Percentiles rank a stretch among this genome's conserved stretches.
These are phyloP conservation scores for Terrapene triunguis DNA, from an alignment of 2,113 vertebrate genomes.

Conservation along the genomic window DNA sequence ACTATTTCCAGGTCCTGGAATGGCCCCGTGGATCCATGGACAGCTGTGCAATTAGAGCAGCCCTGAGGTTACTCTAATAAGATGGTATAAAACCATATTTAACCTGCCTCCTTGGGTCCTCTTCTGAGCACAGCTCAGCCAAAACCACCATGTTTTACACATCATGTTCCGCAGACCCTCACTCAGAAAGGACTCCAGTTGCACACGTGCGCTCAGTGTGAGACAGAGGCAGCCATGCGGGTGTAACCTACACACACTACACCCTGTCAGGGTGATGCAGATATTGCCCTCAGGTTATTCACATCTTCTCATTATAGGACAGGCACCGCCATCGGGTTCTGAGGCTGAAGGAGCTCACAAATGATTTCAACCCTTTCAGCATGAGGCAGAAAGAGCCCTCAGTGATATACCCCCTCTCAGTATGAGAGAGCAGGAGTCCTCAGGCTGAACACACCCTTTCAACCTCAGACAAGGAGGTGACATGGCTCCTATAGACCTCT, in stretches of 20 bases:
- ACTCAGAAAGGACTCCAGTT: not conserved
- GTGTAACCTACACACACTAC: not conserved
- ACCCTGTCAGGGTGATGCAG: not conserved
- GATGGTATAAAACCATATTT: not conserved
- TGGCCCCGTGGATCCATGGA: not conserved
- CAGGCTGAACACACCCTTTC: accelerated
- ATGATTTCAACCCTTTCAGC: not conserved
- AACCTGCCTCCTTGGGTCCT: not conserved
- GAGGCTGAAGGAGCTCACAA: not conserved
- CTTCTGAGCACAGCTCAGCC: not conserved
- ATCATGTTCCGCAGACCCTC: not conserved
- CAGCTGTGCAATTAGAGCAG: not conserved
- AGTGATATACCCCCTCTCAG: not conserved
- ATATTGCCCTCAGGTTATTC: not conserved
- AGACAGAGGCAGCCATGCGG: not conserved
- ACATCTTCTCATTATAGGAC: not conserved
- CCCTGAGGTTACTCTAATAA: not conserved
- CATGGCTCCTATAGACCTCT: not conserved
- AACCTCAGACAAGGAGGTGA: not conserved
- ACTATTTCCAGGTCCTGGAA: not conserved
- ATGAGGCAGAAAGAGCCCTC: not conserved
- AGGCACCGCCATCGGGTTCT: not conserved
- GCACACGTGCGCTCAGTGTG: not conserved
- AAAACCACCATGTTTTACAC: not conserved
- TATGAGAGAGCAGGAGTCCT: not conserved